Base-by-base conservation (phyloP, 2,113 vertebrate species). In the Lates calcarifer region DNA sequence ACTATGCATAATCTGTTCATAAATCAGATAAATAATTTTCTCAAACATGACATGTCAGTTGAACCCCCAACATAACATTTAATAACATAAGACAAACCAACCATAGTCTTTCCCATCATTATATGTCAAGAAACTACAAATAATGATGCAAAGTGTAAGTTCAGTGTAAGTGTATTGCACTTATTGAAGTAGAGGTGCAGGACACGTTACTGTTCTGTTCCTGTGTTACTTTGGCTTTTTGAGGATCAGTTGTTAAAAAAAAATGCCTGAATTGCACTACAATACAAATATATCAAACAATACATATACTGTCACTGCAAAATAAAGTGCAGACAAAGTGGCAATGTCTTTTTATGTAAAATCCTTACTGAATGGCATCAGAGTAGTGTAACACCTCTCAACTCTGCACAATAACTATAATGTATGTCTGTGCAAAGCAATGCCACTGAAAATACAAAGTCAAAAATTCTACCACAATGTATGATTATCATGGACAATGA, bases 161-260 rank as follows among this genome's bases (percentile, higher is more conserved):
- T 79, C 31, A 78, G 29, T 5, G 10, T 57, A 11, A 74, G 57
- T 74, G 69, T 93, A 89, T 92, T 92, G 90, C 92, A 92, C 91
- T 87, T 85, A 77, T 78, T 90, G 71, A 90, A 87, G 72, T 57
- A 31, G 79, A 87, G 81, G 79, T 85, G 83, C 58, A 78, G 80
- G 77, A 83, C 68, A 60, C 26, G 41, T 67, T 51, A 68, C 76
- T 78, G 57, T 28, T 87, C 63, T 79, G 66, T 84, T 88, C 56
- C 73, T 83, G 77, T 80, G 80, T 83, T 85, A 78, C 90, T 94
- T 93, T 94, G 92, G 92, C 90, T 91, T 91, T 87, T 87, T 84
- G 79, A 87, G 70, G 31, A 90, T 86, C n/a, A 64, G 80, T 84
- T 77, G 15, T 71, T 35, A 73, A 56, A 41, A 37, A 5, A 53